A percentile compares a stretch with the other conserved stretches of the same genome.
Evolutionary conservation across 2,888 invertebrate genomes (phyloP).

Genomic region (Acrocera orbiculus): DNA sequence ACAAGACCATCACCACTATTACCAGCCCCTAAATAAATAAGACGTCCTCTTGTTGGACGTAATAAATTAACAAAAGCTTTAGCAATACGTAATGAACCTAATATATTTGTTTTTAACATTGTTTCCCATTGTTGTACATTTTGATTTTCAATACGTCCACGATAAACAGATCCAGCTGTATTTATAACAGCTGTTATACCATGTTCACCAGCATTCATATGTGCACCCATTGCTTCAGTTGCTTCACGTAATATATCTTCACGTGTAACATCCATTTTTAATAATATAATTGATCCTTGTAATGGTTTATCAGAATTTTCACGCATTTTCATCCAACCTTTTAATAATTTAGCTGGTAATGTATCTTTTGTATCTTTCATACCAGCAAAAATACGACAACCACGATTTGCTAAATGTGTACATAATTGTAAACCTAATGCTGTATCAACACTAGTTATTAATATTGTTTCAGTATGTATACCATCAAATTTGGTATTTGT

Average conservation of each 20-base stretch:
- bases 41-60: conserved; percentile 43
- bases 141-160: conserved; percentile 49
- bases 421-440: conserved; percentile 62
- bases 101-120: conserved; percentile 49
- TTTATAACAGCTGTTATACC: conserved; percentile 67
- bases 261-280: conserved; percentile 61
- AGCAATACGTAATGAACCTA: conserved; percentile 55
- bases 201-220: conserved; percentile 67
- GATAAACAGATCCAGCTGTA: conserved; percentile 59
- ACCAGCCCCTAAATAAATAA: conserved; percentile 45
- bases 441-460: conserved; percentile 65
- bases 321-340: conserved; percentile 42
- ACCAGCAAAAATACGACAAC: conserved; percentile 65
- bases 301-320: conserved; percentile 32
- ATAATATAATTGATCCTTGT: conserved; percentile 42
- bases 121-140: conserved; percentile 45
- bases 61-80: conserved; percentile 57
- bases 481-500: conserved; percentile 34
- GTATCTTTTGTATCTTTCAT: conserved; percentile 39
- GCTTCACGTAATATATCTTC: conserved; percentile 67
- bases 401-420: conserved; percentile 49
- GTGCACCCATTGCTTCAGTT: conserved; percentile 57
- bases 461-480: conserved; percentile 45
- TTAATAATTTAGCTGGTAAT: conserved; percentile 41
- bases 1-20: conserved; percentile 35